A percentile compares a stretch with the other conserved stretches of the same genome.
These are phyloP conservation scores for Sardinella longiceps DNA, from an alignment of 2,797 vertebrate species.

Conservation along the genomic window DNA sequence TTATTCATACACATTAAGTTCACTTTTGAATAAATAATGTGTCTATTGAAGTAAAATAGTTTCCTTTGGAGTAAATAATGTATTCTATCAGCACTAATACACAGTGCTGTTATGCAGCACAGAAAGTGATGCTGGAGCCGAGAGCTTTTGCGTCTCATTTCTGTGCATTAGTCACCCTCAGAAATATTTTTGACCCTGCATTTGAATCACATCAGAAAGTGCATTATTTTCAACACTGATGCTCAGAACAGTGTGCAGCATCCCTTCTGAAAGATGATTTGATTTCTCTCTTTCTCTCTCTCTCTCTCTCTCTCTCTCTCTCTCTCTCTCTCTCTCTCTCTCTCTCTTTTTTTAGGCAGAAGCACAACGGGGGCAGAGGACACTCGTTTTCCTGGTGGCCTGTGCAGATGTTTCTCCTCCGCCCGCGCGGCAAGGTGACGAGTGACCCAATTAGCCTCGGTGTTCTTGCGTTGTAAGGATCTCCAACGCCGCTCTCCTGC, in stretches of 20 bases:
- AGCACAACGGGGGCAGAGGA: not conserved
- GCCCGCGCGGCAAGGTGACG: not conserved
- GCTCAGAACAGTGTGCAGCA: not conserved
- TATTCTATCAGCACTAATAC: not conserved
- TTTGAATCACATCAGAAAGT: not conserved
- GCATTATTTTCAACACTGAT: not conserved
- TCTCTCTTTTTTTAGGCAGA: too few species aligned
- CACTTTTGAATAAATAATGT: not conserved
- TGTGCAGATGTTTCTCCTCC: slow-evolving; percentile 17
- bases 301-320: not conserved
- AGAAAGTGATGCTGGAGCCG: not conserved
- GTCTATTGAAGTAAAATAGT: too few species aligned
- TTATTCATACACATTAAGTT: not conserved
- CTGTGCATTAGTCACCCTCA: not conserved
- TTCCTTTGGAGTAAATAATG: not conserved
- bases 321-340: too few species aligned
- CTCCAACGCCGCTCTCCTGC: not conserved
- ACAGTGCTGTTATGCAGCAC: not conserved
- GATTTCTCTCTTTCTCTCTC: not conserved
- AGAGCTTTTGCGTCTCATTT: not conserved
- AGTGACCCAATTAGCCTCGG: slow-evolving; percentile 2
- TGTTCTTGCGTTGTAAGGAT: not conserved
- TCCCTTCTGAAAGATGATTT: not conserved
- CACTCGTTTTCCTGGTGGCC: not conserved
- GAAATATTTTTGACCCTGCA: not conserved